Evolutionary conservation across 1,140 invertebrate genomes (phyloP).

Genomic region (Brachionus asplanchnoidis): DNA sequence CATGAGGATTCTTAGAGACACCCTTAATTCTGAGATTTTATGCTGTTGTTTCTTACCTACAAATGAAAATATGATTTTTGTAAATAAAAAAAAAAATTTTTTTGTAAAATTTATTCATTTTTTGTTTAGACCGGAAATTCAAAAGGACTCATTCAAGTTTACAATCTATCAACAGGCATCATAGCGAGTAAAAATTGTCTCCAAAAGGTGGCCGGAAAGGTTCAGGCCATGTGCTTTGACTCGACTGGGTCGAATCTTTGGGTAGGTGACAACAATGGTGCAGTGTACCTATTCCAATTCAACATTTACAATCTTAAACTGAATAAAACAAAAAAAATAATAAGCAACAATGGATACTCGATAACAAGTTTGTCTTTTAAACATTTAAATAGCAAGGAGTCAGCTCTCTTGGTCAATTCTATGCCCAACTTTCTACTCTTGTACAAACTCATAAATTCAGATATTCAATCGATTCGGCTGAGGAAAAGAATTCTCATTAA

Average conservation of each 20-base stretch:
- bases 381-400: conserved; percentile 73
- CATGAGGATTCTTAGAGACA: conserved; percentile 64
- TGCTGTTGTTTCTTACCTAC: conserved; percentile 75
- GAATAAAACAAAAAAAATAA: conserved; percentile 61
- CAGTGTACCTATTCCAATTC: conserved; percentile 67
- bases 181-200: conserved; percentile 65
- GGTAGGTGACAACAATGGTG: conserved; percentile 75
- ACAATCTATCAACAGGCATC: conserved; percentile 81
- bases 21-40: conserved; percentile 64
- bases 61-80: conserved; percentile 81
- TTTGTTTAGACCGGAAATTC: conserved; percentile 67
- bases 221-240: conserved; percentile 71
- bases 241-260: conserved; percentile 72
- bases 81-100: conserved; percentile 54
- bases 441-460: conserved; percentile 45
- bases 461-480: neutral
- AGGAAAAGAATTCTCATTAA: conserved; percentile 26
- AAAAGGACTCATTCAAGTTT: conserved; percentile 69
- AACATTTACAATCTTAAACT: conserved; percentile 69
- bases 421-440: conserved; percentile 70
- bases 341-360: conserved; percentile 60
- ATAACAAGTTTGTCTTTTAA: conserved; percentile 72
- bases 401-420: conserved; percentile 71
- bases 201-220: conserved; percentile 69
- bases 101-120: neutral